Evolutionary conservation across 2,797 vertebrate species (phyloP), one percentile per base, ranked within the genome.

Genomic region (Sphenodon punctatus): DNA sequence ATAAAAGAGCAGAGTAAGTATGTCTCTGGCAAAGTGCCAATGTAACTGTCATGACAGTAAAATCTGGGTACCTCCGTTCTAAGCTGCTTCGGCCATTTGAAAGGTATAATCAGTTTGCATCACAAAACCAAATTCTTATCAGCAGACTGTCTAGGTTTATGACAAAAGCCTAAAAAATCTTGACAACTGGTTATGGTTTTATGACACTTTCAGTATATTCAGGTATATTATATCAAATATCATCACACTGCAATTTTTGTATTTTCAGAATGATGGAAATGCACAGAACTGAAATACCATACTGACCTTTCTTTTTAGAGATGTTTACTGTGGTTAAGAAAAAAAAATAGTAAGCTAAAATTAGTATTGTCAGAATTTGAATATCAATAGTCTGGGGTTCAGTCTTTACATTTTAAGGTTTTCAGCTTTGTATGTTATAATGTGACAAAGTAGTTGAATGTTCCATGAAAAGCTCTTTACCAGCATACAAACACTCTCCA

Each of bases 261-360:
- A 68, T 60, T 68, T 85, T 84, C 38, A 82, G 59, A 77, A 80
- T 71, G 9, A 72, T 32, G 80, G 32, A 82, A 75, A 72, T 66
- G 27, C 2, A n/a, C 75, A 74, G 45, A 78, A 86, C 22, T 30
- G 49, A 85, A 84, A 58, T n/a, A 85, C 82, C 38, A 45, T 8
- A 30, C 5, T 14, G 39, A 4, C 30, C 80, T 82, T 32, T 68
- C 66, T 39, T 16, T 19, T 46, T 41, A 75, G 8, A 27, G 43
- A 45, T 69, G 36, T 68, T 61, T 48, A 75, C 43, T 22, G 14
- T 59, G 23, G 49, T 13, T 15, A 75, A 67, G 16, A 67, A 53
- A 78, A 81, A 36, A 80, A 84, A 64, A 78, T 11, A 11, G 7
- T 30, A 87, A 72, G 56, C 0, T 81, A 75, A n/a, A 42, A 69